These are phyloP conservation scores for Drosophila silvestris DNA, from an alignment of 2,888 invertebrate species.

Conservation along the genomic window DNA sequence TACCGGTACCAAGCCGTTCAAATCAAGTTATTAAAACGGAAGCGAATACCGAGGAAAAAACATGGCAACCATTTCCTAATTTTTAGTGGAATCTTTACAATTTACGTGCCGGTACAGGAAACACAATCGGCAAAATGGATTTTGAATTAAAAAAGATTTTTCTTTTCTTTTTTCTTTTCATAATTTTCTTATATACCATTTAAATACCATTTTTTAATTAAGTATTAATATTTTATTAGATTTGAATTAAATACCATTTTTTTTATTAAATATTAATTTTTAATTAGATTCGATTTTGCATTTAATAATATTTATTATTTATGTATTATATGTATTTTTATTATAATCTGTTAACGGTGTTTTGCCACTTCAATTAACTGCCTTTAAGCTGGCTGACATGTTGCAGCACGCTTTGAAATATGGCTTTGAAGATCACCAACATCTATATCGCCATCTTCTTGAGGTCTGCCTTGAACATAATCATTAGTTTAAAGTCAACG, in stretches of 20 bases:
- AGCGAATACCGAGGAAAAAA: background rate
- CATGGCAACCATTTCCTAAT: background rate
- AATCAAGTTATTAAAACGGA: background rate
- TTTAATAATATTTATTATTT: background rate
- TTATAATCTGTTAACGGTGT: background rate
- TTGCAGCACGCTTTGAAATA: background rate
- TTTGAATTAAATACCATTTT: too few relatives aligned
- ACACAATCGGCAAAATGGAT: background rate
- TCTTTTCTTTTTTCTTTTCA: background rate
- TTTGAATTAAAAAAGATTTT: background rate
- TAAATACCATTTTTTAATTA: background rate
- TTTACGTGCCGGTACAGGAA: background rate
- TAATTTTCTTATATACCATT: background rate
- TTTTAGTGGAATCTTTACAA: background rate
- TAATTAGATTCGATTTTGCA: background rate
- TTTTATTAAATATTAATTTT: background rate
- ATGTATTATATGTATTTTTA: background rate
- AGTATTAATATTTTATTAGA: too few relatives aligned
- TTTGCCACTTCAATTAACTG: background rate
- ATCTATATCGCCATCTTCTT: background rate
- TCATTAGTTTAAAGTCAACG: slow-evolving; percentile 11
- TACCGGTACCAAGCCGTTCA: background rate
- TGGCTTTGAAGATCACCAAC: slow-evolving; percentile 17
- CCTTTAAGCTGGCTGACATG: background rate
- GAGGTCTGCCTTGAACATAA: slow-evolving; percentile 28